Evolutionary conservation across 2,797 vertebrate genomes (phyloP).

Genomic region (Pseudopleuronectes americanus): DNA sequence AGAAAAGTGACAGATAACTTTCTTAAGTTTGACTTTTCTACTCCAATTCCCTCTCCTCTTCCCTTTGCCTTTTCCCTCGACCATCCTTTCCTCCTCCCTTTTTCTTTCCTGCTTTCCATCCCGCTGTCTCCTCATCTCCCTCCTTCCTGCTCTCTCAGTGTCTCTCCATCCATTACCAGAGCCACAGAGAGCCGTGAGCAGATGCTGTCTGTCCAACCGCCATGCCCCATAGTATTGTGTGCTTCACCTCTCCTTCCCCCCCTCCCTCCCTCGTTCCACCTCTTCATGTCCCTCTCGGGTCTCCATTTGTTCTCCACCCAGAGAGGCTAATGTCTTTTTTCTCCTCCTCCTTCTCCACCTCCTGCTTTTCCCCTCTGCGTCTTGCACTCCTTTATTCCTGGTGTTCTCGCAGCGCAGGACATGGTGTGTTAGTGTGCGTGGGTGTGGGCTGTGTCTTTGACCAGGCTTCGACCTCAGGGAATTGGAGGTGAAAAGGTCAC

Average conservation of each 20-base stretch:
- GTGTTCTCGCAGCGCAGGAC: constrained; percentile 28
- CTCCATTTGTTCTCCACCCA: constrained; percentile 79
- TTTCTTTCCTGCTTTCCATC: constrained; percentile 29
- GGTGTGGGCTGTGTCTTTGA: constrained; percentile 58
- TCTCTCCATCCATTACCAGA: constrained; percentile 76
- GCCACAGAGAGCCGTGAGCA: constrained; percentile 77
- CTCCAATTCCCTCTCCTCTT: background rate
- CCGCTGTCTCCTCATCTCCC: constrained; percentile 39
- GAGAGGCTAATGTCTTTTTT: constrained; percentile 77
- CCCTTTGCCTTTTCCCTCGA: background rate
- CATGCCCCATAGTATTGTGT: constrained; percentile 81
- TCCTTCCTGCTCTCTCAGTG: constrained; percentile 38
- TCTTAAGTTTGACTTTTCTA: constrained; percentile 62
- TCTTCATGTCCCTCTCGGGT: constrained; percentile 86
- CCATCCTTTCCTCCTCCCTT: constrained; percentile 5
- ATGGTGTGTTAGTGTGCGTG: constrained; percentile 16
- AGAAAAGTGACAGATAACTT: constrained; percentile 16
- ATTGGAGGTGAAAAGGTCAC: constrained; percentile 69
- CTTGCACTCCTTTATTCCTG: constrained; percentile 58
- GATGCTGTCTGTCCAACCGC: constrained; percentile 82
- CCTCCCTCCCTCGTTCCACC: constrained; percentile 77
- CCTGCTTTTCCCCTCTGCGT: constrained; percentile 44
- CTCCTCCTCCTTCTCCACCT: constrained; percentile 66
- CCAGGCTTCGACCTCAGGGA: constrained; percentile 68
- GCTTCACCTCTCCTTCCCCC: constrained; percentile 84